Evolutionary conservation across 2,797 vertebrate genomes (phyloP).

Genomic region (Poecilia velifera): DNA sequence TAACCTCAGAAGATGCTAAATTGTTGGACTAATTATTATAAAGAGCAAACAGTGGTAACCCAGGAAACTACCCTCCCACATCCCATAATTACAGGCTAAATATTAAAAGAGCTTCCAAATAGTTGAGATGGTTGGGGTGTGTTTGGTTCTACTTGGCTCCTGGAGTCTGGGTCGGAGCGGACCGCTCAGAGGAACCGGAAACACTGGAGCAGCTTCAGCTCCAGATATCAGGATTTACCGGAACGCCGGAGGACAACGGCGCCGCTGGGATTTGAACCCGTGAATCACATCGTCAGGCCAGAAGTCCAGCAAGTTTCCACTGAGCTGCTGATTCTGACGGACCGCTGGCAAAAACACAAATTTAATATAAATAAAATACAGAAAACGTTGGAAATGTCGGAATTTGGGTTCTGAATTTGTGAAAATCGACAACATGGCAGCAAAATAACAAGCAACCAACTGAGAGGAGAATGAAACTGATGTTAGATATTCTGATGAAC

Average conservation of each 20-base stretch:
- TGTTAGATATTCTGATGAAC: not conserved
- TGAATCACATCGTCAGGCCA: not conserved
- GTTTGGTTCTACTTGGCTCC: conserved; percentile 29
- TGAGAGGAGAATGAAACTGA: not conserved
- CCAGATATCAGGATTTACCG: not conserved
- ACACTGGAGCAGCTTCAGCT: not conserved
- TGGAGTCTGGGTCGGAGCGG: not conserved
- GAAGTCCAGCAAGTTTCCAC: not conserved
- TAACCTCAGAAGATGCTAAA: conserved; percentile 37
- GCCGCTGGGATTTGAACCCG: not conserved
- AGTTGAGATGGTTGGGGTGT: conserved; percentile 42
- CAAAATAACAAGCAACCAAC: not conserved
- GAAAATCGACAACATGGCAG: not conserved
- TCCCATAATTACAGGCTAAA: conserved; percentile 60
- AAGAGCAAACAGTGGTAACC: conserved; percentile 52
- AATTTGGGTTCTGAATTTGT: not conserved
- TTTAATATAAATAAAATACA: not conserved
- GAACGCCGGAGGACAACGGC: not conserved
- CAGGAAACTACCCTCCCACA: conserved; percentile 56
- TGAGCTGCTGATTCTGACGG: not conserved
- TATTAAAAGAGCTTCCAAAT: conserved; percentile 53
- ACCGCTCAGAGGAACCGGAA: not conserved
- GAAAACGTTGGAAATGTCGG: not conserved
- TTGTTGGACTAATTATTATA: conserved; percentile 60
- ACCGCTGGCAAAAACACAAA: too few species aligned